Conservation (phyloP, 2,888 invertebrate species). For the Diarsia rubi region DNA sequence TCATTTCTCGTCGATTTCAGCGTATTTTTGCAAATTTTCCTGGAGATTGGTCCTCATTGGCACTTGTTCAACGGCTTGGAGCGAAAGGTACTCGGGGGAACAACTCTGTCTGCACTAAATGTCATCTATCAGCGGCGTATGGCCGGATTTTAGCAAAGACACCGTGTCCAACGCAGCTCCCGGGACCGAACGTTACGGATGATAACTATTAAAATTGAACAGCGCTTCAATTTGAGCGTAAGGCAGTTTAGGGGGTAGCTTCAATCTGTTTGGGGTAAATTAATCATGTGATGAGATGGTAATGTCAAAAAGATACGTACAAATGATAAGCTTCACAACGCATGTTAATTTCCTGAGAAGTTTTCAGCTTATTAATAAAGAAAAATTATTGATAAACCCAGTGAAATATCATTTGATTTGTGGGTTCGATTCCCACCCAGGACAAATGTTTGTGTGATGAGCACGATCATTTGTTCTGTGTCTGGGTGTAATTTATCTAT, state of each 20-base stretch:
- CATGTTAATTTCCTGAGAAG: background rate
- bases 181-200: conserved; percentile 77
- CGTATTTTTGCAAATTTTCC: conserved; percentile 76
- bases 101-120: conserved; percentile 87
- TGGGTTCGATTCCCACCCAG: too few species aligned
- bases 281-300: background rate
- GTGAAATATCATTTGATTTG: background rate
- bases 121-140: conserved; percentile 85
- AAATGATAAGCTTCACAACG: background rate
- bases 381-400: background rate
- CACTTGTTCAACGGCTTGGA: conserved; percentile 86
- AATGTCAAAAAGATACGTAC: background rate
- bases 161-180: conserved; percentile 81
- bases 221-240: conserved; percentile 57
- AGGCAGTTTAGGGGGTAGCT: conserved; percentile 44
- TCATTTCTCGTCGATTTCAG: conserved; percentile 55
- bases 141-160: conserved; percentile 80
- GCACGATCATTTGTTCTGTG: too few species aligned
- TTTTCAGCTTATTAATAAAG: background rate
- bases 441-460: too few species aligned
- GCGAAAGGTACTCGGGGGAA: conserved; percentile 86
- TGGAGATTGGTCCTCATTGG: conserved; percentile 84
- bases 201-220: conserved; percentile 73
- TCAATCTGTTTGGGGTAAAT: conserved; percentile 26
- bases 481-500: too few species aligned